Evolutionary conservation across 2,113 vertebrate species (phyloP).

Genomic region (Daboia siamensis): DNA sequence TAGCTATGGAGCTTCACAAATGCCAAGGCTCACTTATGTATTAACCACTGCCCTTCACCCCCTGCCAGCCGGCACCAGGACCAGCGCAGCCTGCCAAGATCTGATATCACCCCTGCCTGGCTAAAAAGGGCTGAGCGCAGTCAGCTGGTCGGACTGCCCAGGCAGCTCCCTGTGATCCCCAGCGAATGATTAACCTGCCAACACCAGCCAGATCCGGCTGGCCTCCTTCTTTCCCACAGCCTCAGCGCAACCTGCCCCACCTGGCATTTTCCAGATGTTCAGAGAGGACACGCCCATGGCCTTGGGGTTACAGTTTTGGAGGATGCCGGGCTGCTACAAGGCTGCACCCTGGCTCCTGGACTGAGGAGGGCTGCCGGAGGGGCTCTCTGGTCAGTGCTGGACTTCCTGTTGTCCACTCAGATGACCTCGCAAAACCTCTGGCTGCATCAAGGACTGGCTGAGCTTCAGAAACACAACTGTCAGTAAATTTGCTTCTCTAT

Average conservation of each 20-base stretch:
- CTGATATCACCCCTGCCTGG: slow-evolving; percentile 25
- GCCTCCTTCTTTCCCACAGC: neutral
- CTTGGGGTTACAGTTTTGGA: neutral
- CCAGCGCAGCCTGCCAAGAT: slow-evolving; percentile 33
- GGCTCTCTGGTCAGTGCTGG: neutral
- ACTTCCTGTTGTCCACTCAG: neutral
- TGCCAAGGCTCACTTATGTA: slow-evolving; percentile 53
- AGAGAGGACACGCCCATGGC: neutral
- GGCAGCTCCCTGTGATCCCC: neutral
- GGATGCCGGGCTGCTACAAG: neutral
- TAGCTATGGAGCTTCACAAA: slow-evolving; percentile 52
- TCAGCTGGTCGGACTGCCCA: slow-evolving; percentile 28
- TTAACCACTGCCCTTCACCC: slow-evolving; percentile 46
- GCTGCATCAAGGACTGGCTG: neutral
- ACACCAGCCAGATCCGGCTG: rapidly evolving
- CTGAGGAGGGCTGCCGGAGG: neutral
- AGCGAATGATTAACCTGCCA: slow-evolving; percentile 58
- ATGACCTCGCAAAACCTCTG: neutral
- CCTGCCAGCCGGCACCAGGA: neutral
- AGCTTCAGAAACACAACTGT: neutral
- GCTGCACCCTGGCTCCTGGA: neutral
- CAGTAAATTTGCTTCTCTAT: neutral
- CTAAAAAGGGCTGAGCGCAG: neutral
- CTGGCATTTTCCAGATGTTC: neutral
- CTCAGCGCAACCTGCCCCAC: neutral